Conservation (phyloP, 1,140 invertebrate genomes). For the Metopolophium dirhodum region DNA sequence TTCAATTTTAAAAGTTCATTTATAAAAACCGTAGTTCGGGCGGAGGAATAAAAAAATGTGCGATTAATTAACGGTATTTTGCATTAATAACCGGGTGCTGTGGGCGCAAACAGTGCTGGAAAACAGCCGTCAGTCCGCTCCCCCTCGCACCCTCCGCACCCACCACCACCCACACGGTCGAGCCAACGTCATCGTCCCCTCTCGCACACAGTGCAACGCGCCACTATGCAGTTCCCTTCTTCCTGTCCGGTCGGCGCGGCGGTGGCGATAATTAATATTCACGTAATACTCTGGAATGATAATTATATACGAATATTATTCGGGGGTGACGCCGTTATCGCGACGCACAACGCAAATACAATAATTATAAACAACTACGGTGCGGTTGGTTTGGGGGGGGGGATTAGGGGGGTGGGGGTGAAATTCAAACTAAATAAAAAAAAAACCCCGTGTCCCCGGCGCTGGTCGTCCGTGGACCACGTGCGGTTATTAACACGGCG, state of each 20-base stretch:
- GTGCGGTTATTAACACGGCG: background rate
- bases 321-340: background rate
- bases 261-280: slow-evolving; percentile 12
- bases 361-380: background rate
- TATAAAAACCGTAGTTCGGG: background rate
- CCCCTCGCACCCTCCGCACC: background rate
- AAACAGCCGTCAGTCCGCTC: background rate
- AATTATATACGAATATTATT: slow-evolving; percentile 16
- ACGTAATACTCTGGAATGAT: background rate
- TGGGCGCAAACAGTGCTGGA: background rate
- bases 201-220: background rate
- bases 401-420: fast-evolving
- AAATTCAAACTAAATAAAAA: background rate
- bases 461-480: no score
- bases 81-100: background rate
- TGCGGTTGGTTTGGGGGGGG: no score
- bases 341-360: background rate
- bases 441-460: no score
- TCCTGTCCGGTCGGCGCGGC: background rate
- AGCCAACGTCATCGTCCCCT: background rate
- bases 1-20: slow-evolving; percentile 26
- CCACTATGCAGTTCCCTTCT: background rate
- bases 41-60: background rate
- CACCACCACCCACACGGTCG: background rate
- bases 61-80: slow-evolving; percentile 32